These are phyloP conservation scores for Calycopis cecrops DNA, from an alignment of 1,140 invertebrate species.

Conservation along the genomic window DNA sequence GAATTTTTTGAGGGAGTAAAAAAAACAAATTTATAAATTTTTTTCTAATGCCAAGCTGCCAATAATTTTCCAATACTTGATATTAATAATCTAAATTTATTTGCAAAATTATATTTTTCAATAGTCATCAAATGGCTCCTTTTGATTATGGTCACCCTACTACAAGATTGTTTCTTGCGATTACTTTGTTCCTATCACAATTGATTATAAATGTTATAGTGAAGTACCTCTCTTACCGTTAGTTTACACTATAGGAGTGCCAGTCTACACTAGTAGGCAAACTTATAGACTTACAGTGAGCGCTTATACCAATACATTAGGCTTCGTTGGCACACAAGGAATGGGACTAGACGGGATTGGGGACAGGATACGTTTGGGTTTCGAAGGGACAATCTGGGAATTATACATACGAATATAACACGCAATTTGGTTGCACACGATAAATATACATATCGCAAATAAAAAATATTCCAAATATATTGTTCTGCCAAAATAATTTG, in stretches of 20 bases:
- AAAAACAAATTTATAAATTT: no score
- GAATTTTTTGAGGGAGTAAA: no score
- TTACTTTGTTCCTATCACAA: no score
- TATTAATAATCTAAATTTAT: no score
- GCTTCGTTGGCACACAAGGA: slow-evolving; percentile 67
- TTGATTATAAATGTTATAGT: no score
- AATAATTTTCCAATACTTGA: no score
- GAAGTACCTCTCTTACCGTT: background rate
- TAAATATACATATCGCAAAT: slow-evolving; percentile 27
- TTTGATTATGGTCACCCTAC: no score
- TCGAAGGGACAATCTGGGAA: slow-evolving; percentile 26
- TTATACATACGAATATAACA: slow-evolving; percentile 38
- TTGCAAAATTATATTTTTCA: no score
- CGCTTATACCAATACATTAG: slow-evolving; percentile 40
- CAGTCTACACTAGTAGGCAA: slow-evolving; percentile 9
- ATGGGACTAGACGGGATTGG: slow-evolving; percentile 64
- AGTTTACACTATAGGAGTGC: slow-evolving; percentile 8
- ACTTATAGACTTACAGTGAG: slow-evolving; percentile 21
- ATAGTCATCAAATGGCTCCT: no score
- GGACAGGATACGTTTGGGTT: slow-evolving; percentile 39
- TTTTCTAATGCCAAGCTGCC: no score
- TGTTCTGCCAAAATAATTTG: slow-evolving; percentile 23
- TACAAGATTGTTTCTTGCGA: no score
- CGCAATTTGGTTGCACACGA: slow-evolving; percentile 31
- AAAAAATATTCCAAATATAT: slow-evolving; percentile 38